A percentile compares a stretch with the other conserved stretches of the same genome.
These are phyloP conservation scores for Trichechus manatus DNA, from an alignment of 2,113 vertebrate species.

Conservation along the genomic window DNA sequence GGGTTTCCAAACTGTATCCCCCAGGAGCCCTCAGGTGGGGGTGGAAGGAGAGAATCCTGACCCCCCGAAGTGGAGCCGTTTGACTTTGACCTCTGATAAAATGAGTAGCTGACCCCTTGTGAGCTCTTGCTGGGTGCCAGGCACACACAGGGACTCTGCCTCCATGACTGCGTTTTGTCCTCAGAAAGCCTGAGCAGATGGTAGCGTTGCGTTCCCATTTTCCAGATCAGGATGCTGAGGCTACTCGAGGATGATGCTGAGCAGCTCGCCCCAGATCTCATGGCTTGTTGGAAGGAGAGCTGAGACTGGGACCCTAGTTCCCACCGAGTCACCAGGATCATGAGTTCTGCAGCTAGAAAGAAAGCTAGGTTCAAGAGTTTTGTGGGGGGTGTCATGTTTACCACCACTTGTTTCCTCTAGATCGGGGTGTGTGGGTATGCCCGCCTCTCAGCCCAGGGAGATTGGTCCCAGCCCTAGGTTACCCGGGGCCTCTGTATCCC, in stretches of 20 bases:
- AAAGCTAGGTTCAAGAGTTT: not conserved
- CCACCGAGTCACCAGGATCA: not conserved
- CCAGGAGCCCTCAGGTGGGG: not conserved
- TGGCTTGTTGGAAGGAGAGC: not conserved
- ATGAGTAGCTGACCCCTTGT: not conserved
- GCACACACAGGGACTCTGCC: not conserved
- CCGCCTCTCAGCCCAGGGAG: not conserved
- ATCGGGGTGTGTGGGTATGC: accelerated
- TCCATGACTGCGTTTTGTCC: not conserved
- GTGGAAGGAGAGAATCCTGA: not conserved
- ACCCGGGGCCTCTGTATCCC: not conserved
- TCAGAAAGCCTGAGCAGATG: not conserved
- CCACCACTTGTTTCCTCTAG: not conserved
- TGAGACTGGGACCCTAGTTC: not conserved
- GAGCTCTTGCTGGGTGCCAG: too few species aligned
- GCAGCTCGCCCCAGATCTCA: not conserved
- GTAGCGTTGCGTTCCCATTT: not conserved
- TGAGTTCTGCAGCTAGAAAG: not conserved
- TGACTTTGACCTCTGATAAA: not conserved
- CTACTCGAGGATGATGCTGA: not conserved
- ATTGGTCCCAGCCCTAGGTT: not conserved
- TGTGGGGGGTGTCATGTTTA: not conserved
- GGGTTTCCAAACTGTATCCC: slow-evolving; percentile 41
- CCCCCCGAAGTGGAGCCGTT: not conserved
- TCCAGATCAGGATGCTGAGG: not conserved